Percentiles rank a stretch among this genome's conserved stretches.
Conservation (phyloP, 2,113 vertebrate genomes). For the Pseudois nayaur region DNA sequence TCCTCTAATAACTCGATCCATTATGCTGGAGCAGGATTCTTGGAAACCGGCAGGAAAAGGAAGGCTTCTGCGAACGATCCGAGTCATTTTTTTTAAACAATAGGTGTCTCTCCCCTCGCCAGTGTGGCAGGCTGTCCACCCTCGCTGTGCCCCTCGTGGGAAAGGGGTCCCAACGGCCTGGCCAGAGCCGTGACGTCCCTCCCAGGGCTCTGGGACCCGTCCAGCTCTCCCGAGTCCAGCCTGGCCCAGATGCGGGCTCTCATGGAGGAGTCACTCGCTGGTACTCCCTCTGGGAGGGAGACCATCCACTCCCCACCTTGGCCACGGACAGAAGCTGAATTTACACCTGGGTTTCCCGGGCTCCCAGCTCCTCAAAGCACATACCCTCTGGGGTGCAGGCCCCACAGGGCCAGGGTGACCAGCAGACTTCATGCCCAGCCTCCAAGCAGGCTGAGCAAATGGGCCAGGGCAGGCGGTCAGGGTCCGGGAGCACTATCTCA, state of each 20-base stretch:
- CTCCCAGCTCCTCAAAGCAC: not conserved
- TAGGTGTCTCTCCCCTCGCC: not conserved
- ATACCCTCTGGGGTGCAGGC: not conserved
- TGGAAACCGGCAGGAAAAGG: constrained; percentile 45
- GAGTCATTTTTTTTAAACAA: not conserved
- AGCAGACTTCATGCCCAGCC: not conserved
- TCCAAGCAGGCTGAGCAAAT: not conserved
- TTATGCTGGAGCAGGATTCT: constrained; percentile 38
- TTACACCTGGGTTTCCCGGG: not conserved
- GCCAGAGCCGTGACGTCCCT: not conserved
- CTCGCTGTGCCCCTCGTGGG: not conserved
- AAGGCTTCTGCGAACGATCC: not conserved
- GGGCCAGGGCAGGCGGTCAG: accelerated
- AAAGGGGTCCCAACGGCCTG: too few relatives aligned
- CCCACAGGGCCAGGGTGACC: not conserved
- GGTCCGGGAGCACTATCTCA: not conserved
- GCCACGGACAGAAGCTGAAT: not conserved
- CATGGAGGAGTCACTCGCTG: not conserved
- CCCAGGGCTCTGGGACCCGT: accelerated
- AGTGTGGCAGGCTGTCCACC: accelerated
- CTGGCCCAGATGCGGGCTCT: not conserved
- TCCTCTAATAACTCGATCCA: constrained; percentile 46
- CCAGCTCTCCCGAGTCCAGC: not conserved
- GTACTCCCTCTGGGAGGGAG: not conserved
- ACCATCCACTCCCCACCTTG: not conserved